Evolutionary conservation across 1,140 invertebrate genomes (phyloP).

Genomic region (Caenorhabditis latens): DNA sequence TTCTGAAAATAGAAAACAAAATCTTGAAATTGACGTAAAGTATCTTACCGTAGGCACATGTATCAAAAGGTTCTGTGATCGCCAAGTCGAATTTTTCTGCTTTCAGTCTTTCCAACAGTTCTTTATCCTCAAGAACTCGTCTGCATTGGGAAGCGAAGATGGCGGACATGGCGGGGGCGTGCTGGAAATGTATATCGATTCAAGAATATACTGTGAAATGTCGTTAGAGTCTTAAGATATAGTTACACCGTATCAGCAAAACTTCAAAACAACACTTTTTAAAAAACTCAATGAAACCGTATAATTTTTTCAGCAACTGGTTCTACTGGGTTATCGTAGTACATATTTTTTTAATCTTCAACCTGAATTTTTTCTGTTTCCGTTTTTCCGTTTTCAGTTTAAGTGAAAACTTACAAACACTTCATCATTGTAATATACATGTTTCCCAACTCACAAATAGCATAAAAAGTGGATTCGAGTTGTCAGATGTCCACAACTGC

Average conservation of each 20-base stretch:
- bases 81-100: slow-evolving; percentile 53
- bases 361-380: no score
- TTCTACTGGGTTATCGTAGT: no score
- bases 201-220: no score
- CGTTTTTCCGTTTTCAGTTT: no score
- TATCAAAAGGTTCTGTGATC: slow-evolving; percentile 46
- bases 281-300: no score
- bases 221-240: no score
- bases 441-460: not conserved
- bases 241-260: no score
- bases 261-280: no score
- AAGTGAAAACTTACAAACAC: not conserved
- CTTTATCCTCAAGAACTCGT: slow-evolving; percentile 7
- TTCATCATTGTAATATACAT: not conserved
- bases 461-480: slow-evolving; percentile 43
- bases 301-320: no score
- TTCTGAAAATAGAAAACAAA: not conserved
- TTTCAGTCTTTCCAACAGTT: slow-evolving; percentile 24
- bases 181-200: not conserved
- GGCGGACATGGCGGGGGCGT: slow-evolving; percentile 25
- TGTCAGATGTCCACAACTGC: slow-evolving; percentile 21
- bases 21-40: not conserved
- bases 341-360: no score
- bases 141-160: slow-evolving; percentile 37
- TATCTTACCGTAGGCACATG: slow-evolving; percentile 30